phyloP scores from a whole-genome alignment of 2,113 vertebrate species.

The Nothobranchius furzeri region DNA sequence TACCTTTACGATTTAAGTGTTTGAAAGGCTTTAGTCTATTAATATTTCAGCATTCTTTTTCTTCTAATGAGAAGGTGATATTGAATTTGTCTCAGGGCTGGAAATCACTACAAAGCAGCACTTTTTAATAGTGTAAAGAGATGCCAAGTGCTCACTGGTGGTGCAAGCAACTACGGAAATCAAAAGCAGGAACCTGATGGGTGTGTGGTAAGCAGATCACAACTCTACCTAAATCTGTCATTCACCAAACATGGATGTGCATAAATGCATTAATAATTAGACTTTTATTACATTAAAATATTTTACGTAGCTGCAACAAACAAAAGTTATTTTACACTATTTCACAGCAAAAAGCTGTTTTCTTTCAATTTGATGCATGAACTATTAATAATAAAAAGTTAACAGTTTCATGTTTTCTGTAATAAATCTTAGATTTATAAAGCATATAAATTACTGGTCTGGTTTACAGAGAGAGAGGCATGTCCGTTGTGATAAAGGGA shows the following conservation, averaged over 20 bases:
- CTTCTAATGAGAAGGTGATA: not conserved
- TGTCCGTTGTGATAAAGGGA: no score
- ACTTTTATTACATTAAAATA: not conserved
- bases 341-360: not conserved
- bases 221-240: conserved; percentile 1
- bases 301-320: not conserved
- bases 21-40: not conserved
- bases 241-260: no score
- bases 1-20: not conserved
- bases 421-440: not conserved
- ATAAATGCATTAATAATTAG: no score
- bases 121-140: not conserved
- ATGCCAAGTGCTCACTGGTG: not conserved
- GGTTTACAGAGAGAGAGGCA: not conserved
- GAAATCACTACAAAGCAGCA: not conserved
- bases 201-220: conserved; percentile 52
- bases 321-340: not conserved
- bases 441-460: not conserved
- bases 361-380: not conserved
- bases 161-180: conserved; percentile 4
- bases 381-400: not conserved
- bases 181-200: conserved; percentile 34
- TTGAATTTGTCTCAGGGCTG: not conserved
- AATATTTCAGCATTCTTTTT: conserved; percentile 3
- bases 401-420: not conserved